Percentiles rank a stretch among this genome's conserved stretches.
Evolutionary conservation across 2,113 vertebrate species (phyloP).

Genomic region (Loxodonta africana): DNA sequence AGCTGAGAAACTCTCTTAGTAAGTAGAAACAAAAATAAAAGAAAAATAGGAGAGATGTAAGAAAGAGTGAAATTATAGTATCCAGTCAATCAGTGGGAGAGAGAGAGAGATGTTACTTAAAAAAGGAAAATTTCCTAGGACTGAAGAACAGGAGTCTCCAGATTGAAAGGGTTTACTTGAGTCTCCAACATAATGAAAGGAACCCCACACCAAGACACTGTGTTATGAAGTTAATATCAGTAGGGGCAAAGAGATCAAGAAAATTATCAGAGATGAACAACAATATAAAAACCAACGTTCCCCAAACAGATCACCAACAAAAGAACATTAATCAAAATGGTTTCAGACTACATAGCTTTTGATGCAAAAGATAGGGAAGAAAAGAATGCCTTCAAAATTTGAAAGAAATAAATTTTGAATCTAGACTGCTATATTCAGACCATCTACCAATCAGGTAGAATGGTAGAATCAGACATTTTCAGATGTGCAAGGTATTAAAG

Average conservation of each 20-base stretch:
- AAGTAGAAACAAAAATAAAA: background rate
- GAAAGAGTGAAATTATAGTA: background rate
- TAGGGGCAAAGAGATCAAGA: background rate
- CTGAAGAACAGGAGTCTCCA: background rate
- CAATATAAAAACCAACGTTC: background rate
- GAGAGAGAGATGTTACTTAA: background rate
- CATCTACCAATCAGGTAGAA: too few relatives aligned
- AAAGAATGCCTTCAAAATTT: background rate
- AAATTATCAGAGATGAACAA: background rate
- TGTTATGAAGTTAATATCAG: background rate
- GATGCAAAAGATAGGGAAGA: background rate
- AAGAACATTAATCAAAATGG: background rate
- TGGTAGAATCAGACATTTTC: background rate
- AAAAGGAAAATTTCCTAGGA: background rate
- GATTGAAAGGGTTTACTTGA: background rate
- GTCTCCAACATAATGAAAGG: background rate
- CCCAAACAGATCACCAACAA: background rate
- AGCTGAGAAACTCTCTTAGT: background rate
- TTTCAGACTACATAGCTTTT: background rate
- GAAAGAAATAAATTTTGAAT: background rate
- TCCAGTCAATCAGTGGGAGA: background rate
- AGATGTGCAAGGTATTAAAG: background rate
- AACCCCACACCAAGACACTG: background rate
- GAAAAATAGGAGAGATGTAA: background rate
- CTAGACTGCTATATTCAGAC: background rate